Evolutionary conservation across 2,797 vertebrate species (phyloP).

Genomic region (Hoplostethus atlanticus): DNA sequence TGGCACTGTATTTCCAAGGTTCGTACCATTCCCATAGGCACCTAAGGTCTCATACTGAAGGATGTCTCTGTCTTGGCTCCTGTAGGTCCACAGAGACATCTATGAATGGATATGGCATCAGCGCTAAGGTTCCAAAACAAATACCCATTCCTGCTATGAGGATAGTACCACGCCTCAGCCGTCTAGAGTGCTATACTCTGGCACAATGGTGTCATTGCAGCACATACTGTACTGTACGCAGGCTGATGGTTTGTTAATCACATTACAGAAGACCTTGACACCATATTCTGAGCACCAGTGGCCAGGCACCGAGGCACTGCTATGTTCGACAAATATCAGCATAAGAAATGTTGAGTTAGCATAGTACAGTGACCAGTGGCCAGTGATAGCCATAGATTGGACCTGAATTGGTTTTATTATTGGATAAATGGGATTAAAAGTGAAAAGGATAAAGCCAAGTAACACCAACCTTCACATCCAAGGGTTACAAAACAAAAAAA

Average conservation of each 20-base stretch:
- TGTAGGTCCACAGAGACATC: conserved; percentile 21
- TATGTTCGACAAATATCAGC: conserved; percentile 20
- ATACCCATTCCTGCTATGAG: conserved; percentile 39
- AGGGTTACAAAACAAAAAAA: neutral
- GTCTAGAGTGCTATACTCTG: neutral
- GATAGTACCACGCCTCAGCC: conserved; percentile 15
- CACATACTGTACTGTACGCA: too few species aligned
- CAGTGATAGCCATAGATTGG: neutral
- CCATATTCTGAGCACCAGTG: conserved; percentile 36
- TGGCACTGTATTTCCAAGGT: conserved; percentile 27
- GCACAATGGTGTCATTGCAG: neutral
- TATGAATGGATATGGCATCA: conserved; percentile 37
- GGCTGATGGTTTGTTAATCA: conserved; percentile 55
- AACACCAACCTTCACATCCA: conserved; percentile 1
- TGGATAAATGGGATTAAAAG: conserved; percentile 5
- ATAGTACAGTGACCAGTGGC: conserved; percentile 12
- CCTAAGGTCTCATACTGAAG: neutral
- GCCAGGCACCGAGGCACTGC: conserved; percentile 21
- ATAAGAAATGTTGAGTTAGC: conserved; percentile 1
- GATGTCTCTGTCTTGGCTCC: neutral
- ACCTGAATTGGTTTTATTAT: conserved; percentile 18
- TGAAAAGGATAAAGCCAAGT: neutral
- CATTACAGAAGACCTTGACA: conserved; percentile 38
- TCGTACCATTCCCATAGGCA: conserved; percentile 40
- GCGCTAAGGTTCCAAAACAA: conserved; percentile 54